Evolutionary conservation across 2,113 vertebrate genomes (phyloP), one percentile per base, ranked within the genome.

Genomic region (Zeus faber): DNA sequence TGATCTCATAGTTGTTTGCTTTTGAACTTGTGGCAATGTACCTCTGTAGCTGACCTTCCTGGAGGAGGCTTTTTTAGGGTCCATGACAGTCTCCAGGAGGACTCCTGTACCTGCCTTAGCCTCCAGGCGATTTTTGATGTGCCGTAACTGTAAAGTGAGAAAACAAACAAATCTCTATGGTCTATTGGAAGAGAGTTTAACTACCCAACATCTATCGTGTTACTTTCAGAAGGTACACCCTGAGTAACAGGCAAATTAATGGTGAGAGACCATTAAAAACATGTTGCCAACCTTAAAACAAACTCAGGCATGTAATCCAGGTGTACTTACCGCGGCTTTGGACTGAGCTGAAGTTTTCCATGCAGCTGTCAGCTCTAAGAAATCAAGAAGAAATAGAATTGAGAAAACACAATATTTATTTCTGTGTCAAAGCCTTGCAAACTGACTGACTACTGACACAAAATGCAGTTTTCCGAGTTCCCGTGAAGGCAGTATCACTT

Each of bases 121-220:
- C 86, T 97, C 94, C 82, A 95, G 64, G 61, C 90, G 93, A 77
- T 96, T 98, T 87, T 97, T 93, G 84, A 95, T 94, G 45, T 95
- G 94, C 65, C 92, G 92, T 62, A 98, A 83, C 97, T 99, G 69
- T 41, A 73, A 27, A 74, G 2, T 58, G 43, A 5, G 14, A 48
- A 37, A 29, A 29, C 9, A 54, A 20, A 45, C 80, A 65, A n/a
- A n/a, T n/a, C n/a, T n/a, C n/a, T n/a, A n/a, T n/a, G n/a, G n/a
- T n/a, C n/a, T n/a, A n/a, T n/a, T n/a, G n/a, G n/a, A n/a, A n/a
- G n/a, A n/a, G n/a, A n/a, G n/a, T n/a, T n/a, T n/a, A n/a, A n/a
- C n/a, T n/a, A n/a, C n/a, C n/a, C n/a, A n/a, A n/a, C n/a, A n/a
- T n/a, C n/a, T n/a, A n/a, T n/a, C n/a, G n/a, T n/a, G n/a, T n/a